Evolutionary conservation across 2,797 vertebrate genomes (phyloP).

Genomic region (Spheniscus humboldti): DNA sequence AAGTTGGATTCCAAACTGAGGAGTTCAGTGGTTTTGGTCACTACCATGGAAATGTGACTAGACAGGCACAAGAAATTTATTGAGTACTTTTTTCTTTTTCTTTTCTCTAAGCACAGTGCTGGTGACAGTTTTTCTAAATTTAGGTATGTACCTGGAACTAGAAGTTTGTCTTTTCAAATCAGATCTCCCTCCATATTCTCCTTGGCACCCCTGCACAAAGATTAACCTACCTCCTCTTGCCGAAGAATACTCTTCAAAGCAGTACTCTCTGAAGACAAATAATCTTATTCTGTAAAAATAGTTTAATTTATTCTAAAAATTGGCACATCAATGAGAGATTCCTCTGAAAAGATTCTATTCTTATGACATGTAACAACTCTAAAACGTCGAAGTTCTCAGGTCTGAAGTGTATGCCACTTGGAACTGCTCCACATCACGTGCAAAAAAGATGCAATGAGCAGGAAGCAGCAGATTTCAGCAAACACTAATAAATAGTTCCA

Average conservation of each 20-base stretch:
- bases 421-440: background rate
- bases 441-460: background rate
- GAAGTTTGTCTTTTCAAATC: conserved; percentile 9
- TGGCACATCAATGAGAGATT: background rate
- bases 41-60: background rate
- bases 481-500: background rate
- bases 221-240: background rate
- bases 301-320: background rate
- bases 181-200: background rate
- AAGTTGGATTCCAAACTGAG: background rate
- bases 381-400: background rate
- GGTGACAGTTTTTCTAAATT: background rate
- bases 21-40: background rate
- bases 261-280: background rate
- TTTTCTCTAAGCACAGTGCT: background rate
- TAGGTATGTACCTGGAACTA: background rate
- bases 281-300: background rate
- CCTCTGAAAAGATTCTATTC: background rate
- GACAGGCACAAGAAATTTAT: background rate
- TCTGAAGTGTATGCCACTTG: background rate
- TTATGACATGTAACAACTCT: background rate
- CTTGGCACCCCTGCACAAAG: background rate
- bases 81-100: background rate
- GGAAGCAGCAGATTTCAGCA: background rate
- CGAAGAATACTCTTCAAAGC: background rate